These are phyloP conservation scores for Drosophila kanekoi DNA, from an alignment of 2,888 invertebrate species.

Conservation along the genomic window DNA sequence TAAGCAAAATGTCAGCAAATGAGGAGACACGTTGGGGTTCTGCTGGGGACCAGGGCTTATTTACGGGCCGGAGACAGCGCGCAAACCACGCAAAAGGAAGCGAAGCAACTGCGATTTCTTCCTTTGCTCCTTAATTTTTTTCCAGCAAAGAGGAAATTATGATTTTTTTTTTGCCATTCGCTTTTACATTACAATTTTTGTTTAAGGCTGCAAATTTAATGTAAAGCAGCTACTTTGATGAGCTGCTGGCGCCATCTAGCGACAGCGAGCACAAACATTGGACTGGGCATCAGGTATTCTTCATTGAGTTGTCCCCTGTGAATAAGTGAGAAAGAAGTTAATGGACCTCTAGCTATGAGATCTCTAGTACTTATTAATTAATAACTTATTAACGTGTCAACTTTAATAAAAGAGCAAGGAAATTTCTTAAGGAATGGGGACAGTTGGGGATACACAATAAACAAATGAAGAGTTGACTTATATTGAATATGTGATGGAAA, in stretches of 20 bases:
- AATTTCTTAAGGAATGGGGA: too few relatives aligned
- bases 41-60: slow-evolving; percentile 44
- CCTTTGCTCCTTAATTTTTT: slow-evolving; percentile 19
- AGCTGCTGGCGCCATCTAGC: slow-evolving; percentile 2
- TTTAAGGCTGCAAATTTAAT: slow-evolving; percentile 10
- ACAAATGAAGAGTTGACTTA: too few relatives aligned
- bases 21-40: slow-evolving; percentile 11
- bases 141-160: slow-evolving; percentile 70
- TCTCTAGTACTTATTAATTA: too few relatives aligned
- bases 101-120: slow-evolving; percentile 46
- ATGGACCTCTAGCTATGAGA: too few relatives aligned
- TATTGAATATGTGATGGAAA: too few relatives aligned
- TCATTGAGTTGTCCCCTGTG: background rate
- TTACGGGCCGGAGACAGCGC: slow-evolving; percentile 63
- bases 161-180: slow-evolving; percentile 50
- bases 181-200: slow-evolving; percentile 9
- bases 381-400: too few relatives aligned
- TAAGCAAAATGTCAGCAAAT: slow-evolving; percentile 37
- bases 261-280: background rate
- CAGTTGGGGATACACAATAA: too few relatives aligned
- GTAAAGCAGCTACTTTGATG: slow-evolving; percentile 13
- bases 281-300: background rate
- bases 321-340: background rate
- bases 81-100: slow-evolving; percentile 67
- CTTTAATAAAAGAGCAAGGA: too few relatives aligned